phyloP scores from a whole-genome alignment of 2,113 vertebrate genomes.

The Grantiella picta region DNA sequence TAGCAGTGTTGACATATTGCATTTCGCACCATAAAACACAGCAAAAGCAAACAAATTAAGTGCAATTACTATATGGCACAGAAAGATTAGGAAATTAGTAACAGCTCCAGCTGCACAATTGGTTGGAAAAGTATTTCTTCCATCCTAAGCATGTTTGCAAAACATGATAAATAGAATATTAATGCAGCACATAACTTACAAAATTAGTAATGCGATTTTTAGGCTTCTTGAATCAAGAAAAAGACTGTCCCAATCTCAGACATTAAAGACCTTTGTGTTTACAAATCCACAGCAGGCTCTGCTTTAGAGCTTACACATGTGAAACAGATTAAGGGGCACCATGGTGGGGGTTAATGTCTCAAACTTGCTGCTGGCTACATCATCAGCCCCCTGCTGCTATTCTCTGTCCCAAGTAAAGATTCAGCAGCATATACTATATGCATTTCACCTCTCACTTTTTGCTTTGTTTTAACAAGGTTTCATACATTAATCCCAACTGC shows the following conservation, averaged over 20 bases:
- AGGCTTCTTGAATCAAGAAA: not conserved
- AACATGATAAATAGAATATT: not conserved
- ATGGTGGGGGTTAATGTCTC: not conserved
- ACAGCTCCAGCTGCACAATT: not conserved
- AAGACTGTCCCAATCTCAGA: not conserved
- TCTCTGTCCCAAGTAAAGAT: not conserved
- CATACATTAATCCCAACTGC: not conserved
- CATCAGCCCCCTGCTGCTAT: not conserved
- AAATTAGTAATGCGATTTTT: not conserved
- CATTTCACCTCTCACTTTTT: not conserved
- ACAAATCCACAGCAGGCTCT: not conserved
- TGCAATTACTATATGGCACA: not conserved
- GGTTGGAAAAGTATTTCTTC: not conserved
- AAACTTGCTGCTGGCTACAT: not conserved
- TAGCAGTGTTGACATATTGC: not conserved
- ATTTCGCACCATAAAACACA: not conserved
- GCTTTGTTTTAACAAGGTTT: not conserved
- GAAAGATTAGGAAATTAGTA: conserved; percentile 34
- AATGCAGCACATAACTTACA: not conserved
- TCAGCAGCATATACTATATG: not conserved
- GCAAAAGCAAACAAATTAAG: conserved; percentile 32
- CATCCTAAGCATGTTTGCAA: not conserved
- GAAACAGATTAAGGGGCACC: conserved; percentile 61
- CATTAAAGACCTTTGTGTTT: not conserved
- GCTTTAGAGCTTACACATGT: conserved; percentile 29